Evolutionary conservation across 2,113 vertebrate genomes (phyloP).

Genomic region (Pituophis catenifer): DNA sequence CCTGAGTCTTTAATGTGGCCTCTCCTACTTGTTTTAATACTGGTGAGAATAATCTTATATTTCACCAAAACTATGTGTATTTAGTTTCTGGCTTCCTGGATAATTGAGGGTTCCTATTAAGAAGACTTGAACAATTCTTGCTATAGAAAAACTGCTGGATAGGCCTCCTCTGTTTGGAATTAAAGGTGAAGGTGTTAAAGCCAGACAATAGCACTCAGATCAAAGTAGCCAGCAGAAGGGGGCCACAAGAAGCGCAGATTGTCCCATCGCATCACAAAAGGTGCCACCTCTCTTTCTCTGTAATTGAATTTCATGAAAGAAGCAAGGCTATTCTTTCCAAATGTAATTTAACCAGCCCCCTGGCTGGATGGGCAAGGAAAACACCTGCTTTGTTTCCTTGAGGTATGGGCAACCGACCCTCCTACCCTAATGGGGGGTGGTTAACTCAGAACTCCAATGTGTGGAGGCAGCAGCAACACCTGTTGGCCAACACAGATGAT

Average conservation of each 20-base stretch:
- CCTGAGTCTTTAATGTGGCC: slow-evolving; percentile 39
- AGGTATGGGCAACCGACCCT: slow-evolving; percentile 30
- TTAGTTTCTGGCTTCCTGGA: slow-evolving; percentile 48
- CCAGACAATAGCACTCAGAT: slow-evolving; percentile 58
- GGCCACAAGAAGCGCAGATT: slow-evolving; percentile 37
- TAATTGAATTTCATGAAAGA: slow-evolving; percentile 61
- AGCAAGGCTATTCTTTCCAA: slow-evolving; percentile 52
- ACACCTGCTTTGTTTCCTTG: slow-evolving; percentile 56
- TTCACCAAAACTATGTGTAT: slow-evolving; percentile 50
- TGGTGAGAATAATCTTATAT: slow-evolving; percentile 45
- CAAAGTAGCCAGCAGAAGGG: slow-evolving; percentile 60
- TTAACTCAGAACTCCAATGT: slow-evolving; percentile 62
- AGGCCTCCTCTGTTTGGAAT: slow-evolving; percentile 40
- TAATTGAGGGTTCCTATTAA: slow-evolving; percentile 65
- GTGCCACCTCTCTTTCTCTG: slow-evolving; percentile 36
- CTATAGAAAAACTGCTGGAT: background rate
- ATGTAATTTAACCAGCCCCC: slow-evolving; percentile 56
- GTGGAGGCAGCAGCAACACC: slow-evolving; percentile 56
- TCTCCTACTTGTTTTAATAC: slow-evolving; percentile 39
- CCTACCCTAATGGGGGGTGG: slow-evolving; percentile 40
- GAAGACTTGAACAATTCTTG: slow-evolving; percentile 45
- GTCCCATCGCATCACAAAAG: slow-evolving; percentile 38
- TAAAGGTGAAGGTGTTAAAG: slow-evolving; percentile 57
- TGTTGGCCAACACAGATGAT: slow-evolving; percentile 61
- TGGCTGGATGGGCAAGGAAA: slow-evolving; percentile 33